Evolutionary conservation across 2,797 vertebrate species (phyloP).

Genomic region (Chiroxiphia lanceolata): DNA sequence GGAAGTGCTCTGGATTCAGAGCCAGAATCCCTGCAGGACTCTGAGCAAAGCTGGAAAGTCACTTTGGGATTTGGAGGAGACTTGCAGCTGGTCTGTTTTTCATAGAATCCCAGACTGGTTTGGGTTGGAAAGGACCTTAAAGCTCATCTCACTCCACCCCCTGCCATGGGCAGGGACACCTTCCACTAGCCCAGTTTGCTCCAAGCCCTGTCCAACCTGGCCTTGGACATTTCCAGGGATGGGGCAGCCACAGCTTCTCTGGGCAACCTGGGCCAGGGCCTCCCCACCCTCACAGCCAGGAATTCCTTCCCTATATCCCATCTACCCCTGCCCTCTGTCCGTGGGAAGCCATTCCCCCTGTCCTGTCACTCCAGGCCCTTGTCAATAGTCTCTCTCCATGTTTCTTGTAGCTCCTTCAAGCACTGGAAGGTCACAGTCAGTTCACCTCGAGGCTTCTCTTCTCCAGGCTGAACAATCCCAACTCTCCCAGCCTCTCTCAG

Average conservation of each 20-base stretch:
- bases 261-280: neutral
- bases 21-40: neutral
- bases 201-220: neutral
- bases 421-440: neutral
- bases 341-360: neutral
- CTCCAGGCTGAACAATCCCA: neutral
- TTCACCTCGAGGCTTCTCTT: neutral
- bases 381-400: neutral
- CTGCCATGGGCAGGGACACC: neutral
- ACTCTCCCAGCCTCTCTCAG: neutral
- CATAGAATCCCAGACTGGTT: neutral
- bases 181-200: neutral
- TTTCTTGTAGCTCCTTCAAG: neutral
- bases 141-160: accelerated
- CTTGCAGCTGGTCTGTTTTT: neutral
- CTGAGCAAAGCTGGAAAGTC: neutral
- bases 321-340: neutral
- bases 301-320: neutral
- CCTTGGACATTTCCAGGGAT: neutral
- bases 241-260: neutral
- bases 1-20: neutral
- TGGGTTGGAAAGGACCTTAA: neutral
- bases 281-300: neutral
- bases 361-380: neutral
- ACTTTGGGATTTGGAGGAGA: neutral